These are phyloP conservation scores for Blastobasis lacticolella DNA, from an alignment of 2,888 invertebrate species.

Conservation along the genomic window DNA sequence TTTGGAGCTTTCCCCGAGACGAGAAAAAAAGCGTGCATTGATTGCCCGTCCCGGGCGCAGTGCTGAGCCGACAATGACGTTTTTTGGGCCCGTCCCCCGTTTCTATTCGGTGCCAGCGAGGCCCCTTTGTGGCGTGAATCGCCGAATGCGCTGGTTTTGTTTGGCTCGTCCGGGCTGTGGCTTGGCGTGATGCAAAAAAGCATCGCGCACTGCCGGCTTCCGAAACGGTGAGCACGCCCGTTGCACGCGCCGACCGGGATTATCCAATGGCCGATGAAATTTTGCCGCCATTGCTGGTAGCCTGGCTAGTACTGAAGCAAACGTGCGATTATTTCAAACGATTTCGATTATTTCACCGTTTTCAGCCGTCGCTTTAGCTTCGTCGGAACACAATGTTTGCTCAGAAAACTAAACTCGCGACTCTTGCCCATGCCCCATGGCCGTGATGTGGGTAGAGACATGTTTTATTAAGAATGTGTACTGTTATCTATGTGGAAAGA, in stretches of 20 bases:
- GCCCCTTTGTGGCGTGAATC: constrained; percentile 10
- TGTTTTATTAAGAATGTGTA: too few species aligned
- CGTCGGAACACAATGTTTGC: too few species aligned
- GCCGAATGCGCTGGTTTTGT: constrained; percentile 28
- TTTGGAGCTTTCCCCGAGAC: too few species aligned
- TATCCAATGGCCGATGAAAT: not conserved
- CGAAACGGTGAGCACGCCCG: constrained; percentile 19
- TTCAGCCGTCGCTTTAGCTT: too few species aligned
- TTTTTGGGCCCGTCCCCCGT: not conserved
- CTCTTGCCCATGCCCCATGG: too few species aligned
- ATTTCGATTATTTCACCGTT: too few species aligned
- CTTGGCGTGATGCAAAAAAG: constrained; percentile 18
- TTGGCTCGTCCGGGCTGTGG: constrained; percentile 21
- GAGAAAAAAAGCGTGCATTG: not conserved
- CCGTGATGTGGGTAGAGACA: too few species aligned
- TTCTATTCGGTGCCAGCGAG: constrained; percentile 12
- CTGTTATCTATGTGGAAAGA: too few species aligned
- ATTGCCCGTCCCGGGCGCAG: not conserved
- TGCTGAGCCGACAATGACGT: not conserved
- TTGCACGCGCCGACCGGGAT: constrained; percentile 3
- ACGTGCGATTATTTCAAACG: not conserved
- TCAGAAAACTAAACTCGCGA: too few species aligned
- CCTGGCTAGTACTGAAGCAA: too few species aligned
- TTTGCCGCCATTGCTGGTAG: not conserved
- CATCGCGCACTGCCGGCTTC: constrained; percentile 10